phyloP scores from a whole-genome alignment of 2,113 vertebrate genomes.

The Plecotus auritus region DNA sequence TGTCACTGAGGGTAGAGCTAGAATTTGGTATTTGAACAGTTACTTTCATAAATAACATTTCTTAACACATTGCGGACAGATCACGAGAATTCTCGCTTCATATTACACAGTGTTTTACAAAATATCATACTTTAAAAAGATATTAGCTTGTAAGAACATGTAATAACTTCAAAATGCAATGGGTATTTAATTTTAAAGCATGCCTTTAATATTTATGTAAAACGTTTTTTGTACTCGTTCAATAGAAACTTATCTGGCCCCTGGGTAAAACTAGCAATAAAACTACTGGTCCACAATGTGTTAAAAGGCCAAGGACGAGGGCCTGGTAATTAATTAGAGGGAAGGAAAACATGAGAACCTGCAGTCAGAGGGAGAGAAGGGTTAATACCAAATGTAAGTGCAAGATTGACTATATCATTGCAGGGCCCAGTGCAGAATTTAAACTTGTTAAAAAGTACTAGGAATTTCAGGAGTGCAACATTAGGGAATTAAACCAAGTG shows the following conservation, averaged over 20 bases:
- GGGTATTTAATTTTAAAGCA: too few relatives aligned
- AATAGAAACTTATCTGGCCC: too few relatives aligned
- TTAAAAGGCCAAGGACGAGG: not conserved
- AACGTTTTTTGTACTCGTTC: too few relatives aligned
- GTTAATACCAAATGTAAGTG: not conserved
- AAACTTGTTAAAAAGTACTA: not conserved
- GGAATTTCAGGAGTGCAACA: not conserved
- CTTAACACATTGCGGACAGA: not conserved
- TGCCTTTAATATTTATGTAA: too few relatives aligned
- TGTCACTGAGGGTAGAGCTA: not conserved
- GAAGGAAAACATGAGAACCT: not conserved
- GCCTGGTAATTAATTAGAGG: slow-evolving; percentile 5
- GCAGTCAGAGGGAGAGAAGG: not conserved
- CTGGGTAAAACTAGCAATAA: too few relatives aligned
- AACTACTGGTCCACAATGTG: too few relatives aligned
- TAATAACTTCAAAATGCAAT: too few relatives aligned
- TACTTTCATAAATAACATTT: not conserved
- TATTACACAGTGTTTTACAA: too few relatives aligned
- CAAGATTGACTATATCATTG: not conserved
- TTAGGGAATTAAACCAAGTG: not conserved
- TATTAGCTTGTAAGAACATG: too few relatives aligned
- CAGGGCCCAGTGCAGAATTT: not conserved
- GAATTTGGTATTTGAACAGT: not conserved
- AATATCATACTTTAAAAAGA: too few relatives aligned
- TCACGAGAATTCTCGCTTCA: too few relatives aligned